These are phyloP conservation scores for Drosophila funebris DNA, from an alignment of 1,140 invertebrate genomes.

Conservation along the genomic window DNA sequence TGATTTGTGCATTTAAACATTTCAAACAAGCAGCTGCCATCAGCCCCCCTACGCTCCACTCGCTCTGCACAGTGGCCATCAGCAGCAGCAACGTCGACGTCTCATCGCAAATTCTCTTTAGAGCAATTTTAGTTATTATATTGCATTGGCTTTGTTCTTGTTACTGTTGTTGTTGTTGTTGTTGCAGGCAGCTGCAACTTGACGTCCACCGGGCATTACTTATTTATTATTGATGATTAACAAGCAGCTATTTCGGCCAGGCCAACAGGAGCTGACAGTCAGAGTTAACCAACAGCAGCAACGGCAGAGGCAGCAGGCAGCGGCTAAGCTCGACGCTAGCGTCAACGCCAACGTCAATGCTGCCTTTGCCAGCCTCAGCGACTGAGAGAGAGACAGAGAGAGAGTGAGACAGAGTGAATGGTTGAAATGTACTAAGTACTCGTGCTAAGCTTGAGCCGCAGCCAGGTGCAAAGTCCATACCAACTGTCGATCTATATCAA, in stretches of 20 bases:
- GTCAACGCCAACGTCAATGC: constrained; percentile 32
- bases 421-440: constrained; percentile 10
- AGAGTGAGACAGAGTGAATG: background rate
- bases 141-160: constrained; percentile 72
- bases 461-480: constrained; percentile 10
- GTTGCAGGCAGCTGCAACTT: constrained; percentile 52
- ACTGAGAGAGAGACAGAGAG: background rate
- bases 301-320: background rate
- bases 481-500: constrained; percentile 34
- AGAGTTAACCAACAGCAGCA: background rate
- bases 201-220: constrained; percentile 68
- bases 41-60: background rate
- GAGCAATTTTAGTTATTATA: constrained; percentile 81
- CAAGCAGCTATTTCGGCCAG: constrained; percentile 61
- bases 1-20: constrained; percentile 81
- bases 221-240: constrained; percentile 81
- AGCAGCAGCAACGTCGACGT: constrained; percentile 48
- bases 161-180: constrained; percentile 11
- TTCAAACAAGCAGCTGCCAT: constrained; percentile 53
- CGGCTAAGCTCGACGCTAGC: constrained; percentile 18
- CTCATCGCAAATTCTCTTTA: constrained; percentile 78
- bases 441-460: constrained; percentile 15
- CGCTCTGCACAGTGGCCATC: background rate
- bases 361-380: constrained; percentile 12
- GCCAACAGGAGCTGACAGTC: constrained; percentile 27